These are phyloP conservation scores for Diabrotica balteata DNA, from an alignment of 2,888 invertebrate genomes.

Conservation along the genomic window DNA sequence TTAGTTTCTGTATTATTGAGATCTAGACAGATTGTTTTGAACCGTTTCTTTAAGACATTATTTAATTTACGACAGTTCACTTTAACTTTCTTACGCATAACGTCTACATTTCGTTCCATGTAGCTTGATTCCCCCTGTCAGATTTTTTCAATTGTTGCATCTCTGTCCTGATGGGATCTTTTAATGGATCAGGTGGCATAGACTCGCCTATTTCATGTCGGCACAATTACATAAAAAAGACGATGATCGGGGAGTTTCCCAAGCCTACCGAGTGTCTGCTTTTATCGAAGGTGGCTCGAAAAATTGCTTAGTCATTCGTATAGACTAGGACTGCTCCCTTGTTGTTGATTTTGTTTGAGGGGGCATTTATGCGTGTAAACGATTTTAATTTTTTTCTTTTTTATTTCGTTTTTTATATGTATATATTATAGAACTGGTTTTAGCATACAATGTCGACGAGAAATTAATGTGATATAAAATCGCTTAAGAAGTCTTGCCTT, in stretches of 20 bases:
- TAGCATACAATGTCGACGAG: too few relatives aligned
- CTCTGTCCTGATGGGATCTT: slow-evolving; percentile 36
- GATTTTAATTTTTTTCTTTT: slow-evolving; percentile 7
- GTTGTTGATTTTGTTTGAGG: slow-evolving; percentile 7
- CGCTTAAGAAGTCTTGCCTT: too few relatives aligned
- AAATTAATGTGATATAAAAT: too few relatives aligned
- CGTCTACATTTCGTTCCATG: too few relatives aligned
- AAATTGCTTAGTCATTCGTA: slow-evolving; percentile 19
- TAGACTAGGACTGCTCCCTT: slow-evolving; percentile 1
- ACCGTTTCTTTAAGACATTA: too few relatives aligned
- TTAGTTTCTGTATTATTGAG: too few relatives aligned
- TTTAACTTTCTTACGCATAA: too few relatives aligned
- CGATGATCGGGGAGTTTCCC: slow-evolving; percentile 26
- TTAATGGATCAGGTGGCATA: slow-evolving; percentile 56
- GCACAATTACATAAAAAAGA: slow-evolving; percentile 50
- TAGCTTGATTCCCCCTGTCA: slow-evolving; percentile 3
- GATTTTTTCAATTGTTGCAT: slow-evolving; percentile 20
- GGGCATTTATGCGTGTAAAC: slow-evolving; percentile 8
- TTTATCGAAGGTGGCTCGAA: slow-evolving; percentile 3
- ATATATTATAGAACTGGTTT: too few relatives aligned
- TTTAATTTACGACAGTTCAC: too few relatives aligned
- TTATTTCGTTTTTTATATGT: neutral
- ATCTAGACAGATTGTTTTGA: too few relatives aligned
- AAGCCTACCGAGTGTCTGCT: slow-evolving; percentile 7
- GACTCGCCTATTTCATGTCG: slow-evolving; percentile 54